Base-by-base conservation (phyloP, 2,888 invertebrate genomes). In the Polymixis lichenea region DNA sequence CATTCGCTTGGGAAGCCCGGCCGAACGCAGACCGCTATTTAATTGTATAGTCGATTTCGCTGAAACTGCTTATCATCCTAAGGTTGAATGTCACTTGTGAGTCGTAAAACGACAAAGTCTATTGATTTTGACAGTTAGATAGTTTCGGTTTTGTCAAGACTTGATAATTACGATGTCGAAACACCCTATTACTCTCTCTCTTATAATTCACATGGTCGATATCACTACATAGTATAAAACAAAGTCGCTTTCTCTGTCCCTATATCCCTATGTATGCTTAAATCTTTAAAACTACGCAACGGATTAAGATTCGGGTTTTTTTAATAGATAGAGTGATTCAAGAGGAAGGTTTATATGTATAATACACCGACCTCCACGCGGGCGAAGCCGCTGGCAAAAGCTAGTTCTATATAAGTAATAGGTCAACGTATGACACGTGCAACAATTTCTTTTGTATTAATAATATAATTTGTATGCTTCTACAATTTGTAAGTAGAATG, bases 1-100 rank as follows among this genome's bases (percentile, higher is more conserved):
- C 32, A 5, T n/a, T 55, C 17, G 32, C 67, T 7, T n/a, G 28
- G 6, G 15, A 66, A 53, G 15, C 28, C 6, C 32, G 32, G 32
- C 56, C 1, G 17, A 19, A 17, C n/a, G n/a, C 9, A 32, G 7
- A 53, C 51, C 9, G 17, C 32, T 67, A 53, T 53, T 67, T 55
- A 32, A 67, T 56, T 56, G 32, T 67, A 67, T n/a, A 32, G n/a
- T n/a, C 56, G 4, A 67, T 55, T n/a, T n/a, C n/a, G n/a, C 32
- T n/a, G 19, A 11, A 32, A 32, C 11, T 67, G 28, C 32, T 28
- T 49, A 51, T 22, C 22, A 51, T 15, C 9, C 28, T 28, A 28
- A 51, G 22, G 2, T 28, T 28, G 22, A 66, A 9, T 67, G 19
- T 53, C 22, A n/a, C 22, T 66, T 49, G 49, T 32, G 9, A 55